Percentiles rank a stretch among this genome's conserved stretches.
phyloP scores from a whole-genome alignment of 2,797 vertebrate genomes.

The Neosalanx taihuensis region DNA sequence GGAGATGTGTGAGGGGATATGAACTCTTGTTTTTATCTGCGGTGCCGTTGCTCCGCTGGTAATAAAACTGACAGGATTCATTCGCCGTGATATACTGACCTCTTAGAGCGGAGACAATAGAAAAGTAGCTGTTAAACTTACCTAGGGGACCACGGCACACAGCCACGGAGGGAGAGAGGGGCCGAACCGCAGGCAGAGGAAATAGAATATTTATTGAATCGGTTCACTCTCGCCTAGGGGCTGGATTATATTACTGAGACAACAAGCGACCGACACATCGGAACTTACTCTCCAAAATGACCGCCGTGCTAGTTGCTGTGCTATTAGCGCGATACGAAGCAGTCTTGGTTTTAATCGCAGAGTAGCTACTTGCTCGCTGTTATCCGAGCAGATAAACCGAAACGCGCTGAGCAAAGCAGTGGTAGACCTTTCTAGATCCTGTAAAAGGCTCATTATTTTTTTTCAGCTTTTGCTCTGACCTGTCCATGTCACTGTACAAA shows the following conservation, averaged over 20 bases:
- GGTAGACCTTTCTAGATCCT: background rate
- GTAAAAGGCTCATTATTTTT: constrained; percentile 56
- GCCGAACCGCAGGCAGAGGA: constrained; percentile 46
- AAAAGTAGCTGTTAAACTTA: constrained; percentile 83
- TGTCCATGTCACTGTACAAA: constrained; percentile 47
- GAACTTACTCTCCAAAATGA: background rate
- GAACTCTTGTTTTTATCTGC: constrained; percentile 80
- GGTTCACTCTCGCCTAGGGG: constrained; percentile 60
- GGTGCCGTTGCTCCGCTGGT: constrained; percentile 74
- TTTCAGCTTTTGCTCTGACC: constrained; percentile 45
- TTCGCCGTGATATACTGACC: constrained; percentile 82
- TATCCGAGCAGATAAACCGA: background rate
- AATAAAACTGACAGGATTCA: constrained; percentile 85
- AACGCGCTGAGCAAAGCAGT: background rate
- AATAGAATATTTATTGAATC: constrained; percentile 78
- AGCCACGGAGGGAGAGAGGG: constrained; percentile 29
- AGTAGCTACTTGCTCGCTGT: background rate
- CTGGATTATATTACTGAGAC: constrained; percentile 57
- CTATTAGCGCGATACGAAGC: background rate
- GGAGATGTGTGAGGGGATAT: constrained; percentile 71
- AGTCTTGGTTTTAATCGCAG: background rate
- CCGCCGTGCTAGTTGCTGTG: constrained; percentile 7
- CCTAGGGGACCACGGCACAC: constrained; percentile 73
- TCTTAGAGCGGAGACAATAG: constrained; percentile 81
- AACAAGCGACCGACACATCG: constrained; percentile 49